Conservation (phyloP, 2,888 invertebrate species). For the Acrocyrtus sp. region DNA sequence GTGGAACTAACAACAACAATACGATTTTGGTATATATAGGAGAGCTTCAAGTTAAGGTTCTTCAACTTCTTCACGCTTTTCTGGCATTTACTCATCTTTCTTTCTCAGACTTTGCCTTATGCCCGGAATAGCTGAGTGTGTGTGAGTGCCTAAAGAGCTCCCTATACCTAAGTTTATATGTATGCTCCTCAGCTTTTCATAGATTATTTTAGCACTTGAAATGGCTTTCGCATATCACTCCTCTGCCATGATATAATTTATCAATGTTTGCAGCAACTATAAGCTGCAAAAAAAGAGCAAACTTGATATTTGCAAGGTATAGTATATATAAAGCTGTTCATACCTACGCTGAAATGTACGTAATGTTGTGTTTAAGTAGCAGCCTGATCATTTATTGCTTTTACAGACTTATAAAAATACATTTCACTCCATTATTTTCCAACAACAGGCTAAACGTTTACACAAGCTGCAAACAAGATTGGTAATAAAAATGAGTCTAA, state of each 20-base stretch:
- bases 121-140: slow-evolving; percentile 14
- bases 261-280: too few relatives aligned
- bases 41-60: slow-evolving; percentile 13
- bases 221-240: slow-evolving; percentile 12
- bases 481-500: slow-evolving; percentile 43
- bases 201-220: slow-evolving; percentile 23
- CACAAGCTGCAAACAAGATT: slow-evolving; percentile 51
- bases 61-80: slow-evolving; percentile 42
- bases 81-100: slow-evolving; percentile 8
- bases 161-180: not conserved
- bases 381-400: slow-evolving; percentile 6
- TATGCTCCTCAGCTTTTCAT: slow-evolving; percentile 7
- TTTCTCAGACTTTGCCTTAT: slow-evolving; percentile 8
- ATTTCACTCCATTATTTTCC: too few relatives aligned
- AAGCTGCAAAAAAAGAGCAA: too few relatives aligned
- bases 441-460: slow-evolving; percentile 40
- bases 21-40: not conserved
- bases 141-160: slow-evolving; percentile 4
- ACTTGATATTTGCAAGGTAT: too few relatives aligned
- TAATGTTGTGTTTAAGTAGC: not conserved
- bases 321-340: too few relatives aligned
- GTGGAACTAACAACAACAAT: slow-evolving; percentile 34
- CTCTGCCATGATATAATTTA: slow-evolving; percentile 3
- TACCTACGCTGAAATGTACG: too few relatives aligned
- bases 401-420: too few relatives aligned